Evolutionary conservation across 1,140 invertebrate genomes (phyloP).

Genomic region (Drosophila asahinai): DNA sequence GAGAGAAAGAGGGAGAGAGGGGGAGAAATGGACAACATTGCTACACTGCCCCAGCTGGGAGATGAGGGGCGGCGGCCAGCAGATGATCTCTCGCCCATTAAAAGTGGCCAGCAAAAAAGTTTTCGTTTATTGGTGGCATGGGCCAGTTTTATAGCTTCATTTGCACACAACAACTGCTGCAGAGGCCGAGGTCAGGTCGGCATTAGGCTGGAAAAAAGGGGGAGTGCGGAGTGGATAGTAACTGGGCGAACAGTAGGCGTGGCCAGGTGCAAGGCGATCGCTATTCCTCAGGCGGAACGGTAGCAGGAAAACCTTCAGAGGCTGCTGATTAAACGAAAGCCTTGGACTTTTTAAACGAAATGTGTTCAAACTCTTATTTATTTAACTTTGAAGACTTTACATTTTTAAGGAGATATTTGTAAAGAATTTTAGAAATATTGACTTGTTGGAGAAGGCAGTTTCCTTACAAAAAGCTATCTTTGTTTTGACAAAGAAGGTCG

Average conservation of each 20-base stretch:
- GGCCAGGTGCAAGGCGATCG: constrained; percentile 29
- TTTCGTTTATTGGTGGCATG: constrained; percentile 64
- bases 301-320: constrained; percentile 11
- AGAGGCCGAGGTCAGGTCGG: constrained; percentile 39
- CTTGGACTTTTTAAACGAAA: not conserved
- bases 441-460: not conserved
- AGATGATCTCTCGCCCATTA: constrained; percentile 66
- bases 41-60: constrained; percentile 26
- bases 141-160: constrained; percentile 78
- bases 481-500: too few species aligned
- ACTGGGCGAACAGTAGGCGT: constrained; percentile 21
- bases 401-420: not conserved
- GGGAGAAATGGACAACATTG: constrained; percentile 34
- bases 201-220: constrained; percentile 4
- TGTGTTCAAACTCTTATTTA: not conserved
- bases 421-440: not conserved
- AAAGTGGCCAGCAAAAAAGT: constrained; percentile 64
- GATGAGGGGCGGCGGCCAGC: not conserved
- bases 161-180: constrained; percentile 50
- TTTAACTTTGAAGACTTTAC: not conserved
- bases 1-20: not conserved
- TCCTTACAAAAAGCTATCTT: too few species aligned
- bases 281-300: constrained; percentile 18
- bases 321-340: not conserved
- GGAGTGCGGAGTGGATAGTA: not conserved